Conservation (phyloP, 2,888 invertebrate genomes). For the Maniola hyperantus region DNA sequence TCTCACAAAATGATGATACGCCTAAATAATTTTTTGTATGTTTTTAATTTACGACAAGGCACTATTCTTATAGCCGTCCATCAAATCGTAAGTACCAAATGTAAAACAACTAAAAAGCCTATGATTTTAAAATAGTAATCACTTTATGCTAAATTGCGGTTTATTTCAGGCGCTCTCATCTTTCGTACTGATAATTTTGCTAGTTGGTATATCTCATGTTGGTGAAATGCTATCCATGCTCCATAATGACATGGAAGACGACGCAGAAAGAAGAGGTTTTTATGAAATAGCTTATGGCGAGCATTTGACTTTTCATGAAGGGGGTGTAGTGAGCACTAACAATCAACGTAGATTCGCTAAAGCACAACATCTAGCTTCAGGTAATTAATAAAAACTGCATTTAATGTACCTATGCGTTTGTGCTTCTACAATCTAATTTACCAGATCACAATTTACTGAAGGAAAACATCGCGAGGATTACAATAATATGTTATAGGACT, state of each 20-base stretch:
- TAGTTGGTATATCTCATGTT: conserved; percentile 76
- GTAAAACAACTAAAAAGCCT: background rate
- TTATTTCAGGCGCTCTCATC: conserved; percentile 71
- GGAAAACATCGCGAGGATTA: too few relatives aligned
- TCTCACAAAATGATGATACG: conserved; percentile 74
- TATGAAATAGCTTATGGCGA: conserved; percentile 65
- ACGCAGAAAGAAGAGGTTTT: conserved; percentile 71
- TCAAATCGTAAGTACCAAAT: conserved; percentile 74
- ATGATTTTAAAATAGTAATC: background rate
- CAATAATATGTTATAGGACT: too few relatives aligned
- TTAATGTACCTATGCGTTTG: too few relatives aligned
- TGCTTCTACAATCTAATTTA: too few relatives aligned
- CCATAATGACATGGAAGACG: conserved; percentile 78
- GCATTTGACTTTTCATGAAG: conserved; percentile 63
- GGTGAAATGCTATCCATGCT: conserved; percentile 76
- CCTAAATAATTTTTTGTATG: conserved; percentile 74
- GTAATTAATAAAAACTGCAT: conserved; percentile 45
- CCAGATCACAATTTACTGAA: too few relatives aligned
- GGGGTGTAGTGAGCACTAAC: conserved; percentile 70
- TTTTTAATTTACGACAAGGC: conserved; percentile 80
- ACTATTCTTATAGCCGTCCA: conserved; percentile 80
- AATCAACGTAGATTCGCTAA: conserved; percentile 78
- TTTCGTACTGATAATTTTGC: conserved; percentile 72
- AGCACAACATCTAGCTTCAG: conserved; percentile 75
- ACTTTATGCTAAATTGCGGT: conserved; percentile 19